phyloP scores from a whole-genome alignment of 2,797 vertebrate species.

The Takifugu rubripes region DNA sequence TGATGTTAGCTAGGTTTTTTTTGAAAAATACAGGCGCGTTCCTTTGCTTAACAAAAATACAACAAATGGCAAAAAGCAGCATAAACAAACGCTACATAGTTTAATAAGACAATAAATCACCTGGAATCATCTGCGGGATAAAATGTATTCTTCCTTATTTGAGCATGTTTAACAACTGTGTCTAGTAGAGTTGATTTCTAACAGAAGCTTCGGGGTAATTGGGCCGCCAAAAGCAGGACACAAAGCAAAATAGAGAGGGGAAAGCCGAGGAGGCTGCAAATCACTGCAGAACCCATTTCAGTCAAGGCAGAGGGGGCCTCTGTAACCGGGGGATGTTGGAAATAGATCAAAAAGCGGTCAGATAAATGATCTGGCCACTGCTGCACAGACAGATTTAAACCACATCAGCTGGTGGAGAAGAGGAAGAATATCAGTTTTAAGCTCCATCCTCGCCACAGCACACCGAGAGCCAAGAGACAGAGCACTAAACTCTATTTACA shows the following conservation, averaged over 20 bases:
- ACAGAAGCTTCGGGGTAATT: conserved; percentile 20
- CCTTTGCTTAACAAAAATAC: too few species aligned
- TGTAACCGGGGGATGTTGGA: conserved; percentile 51
- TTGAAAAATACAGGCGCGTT: too few species aligned
- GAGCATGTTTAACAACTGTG: conserved; percentile 21
- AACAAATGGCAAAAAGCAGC: too few species aligned
- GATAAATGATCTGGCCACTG: conserved; percentile 57
- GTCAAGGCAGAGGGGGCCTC: conserved; percentile 42
- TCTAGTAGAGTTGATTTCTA: conserved; percentile 39
- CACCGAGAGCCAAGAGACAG: conserved; percentile 48
- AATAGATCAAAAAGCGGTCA: conserved; percentile 48
- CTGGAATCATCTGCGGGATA: conserved; percentile 8
- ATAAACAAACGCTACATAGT: too few species aligned
- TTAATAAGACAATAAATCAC: background rate
- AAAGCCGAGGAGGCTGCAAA: conserved; percentile 24
- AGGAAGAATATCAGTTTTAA: conserved; percentile 54
- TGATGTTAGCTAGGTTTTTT: too few species aligned
- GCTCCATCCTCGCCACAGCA: conserved; percentile 44
- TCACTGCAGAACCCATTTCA: conserved; percentile 51
- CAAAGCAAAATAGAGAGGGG: conserved; percentile 11
- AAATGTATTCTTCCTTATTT: conserved; percentile 14
- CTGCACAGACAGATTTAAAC: conserved; percentile 61
- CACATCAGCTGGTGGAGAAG: conserved; percentile 68
- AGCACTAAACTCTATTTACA: conserved; percentile 38
- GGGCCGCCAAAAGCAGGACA: conserved; percentile 34